Evolutionary conservation across 1,140 invertebrate species (phyloP), one percentile per base, ranked within the genome.

Genomic region (Leptinotarsa undecemlineata): DNA sequence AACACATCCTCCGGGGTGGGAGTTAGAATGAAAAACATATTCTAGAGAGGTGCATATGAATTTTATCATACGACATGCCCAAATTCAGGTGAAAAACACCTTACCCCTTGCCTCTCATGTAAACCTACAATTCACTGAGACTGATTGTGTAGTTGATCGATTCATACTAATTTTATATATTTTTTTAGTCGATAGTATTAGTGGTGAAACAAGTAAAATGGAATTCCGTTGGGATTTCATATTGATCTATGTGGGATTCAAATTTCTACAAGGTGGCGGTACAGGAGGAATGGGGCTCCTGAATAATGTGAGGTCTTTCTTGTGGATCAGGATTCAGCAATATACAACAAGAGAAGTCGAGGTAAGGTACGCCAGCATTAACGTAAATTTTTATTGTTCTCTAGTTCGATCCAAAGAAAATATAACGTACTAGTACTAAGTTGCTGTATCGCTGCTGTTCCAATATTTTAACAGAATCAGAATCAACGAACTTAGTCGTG

Each of bases 301-400:
- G 13, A 98, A 97, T 84, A 98, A 97, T 86, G 79, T 98, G 2
- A 88, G 97, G 61, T 92, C 93, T 3, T 96, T 96, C 83, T 85
- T 99, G 5, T 99, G 97, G 97, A 98, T 98, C 81, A 89, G 90
- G 77, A 94, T 99, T 66, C 95, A 98, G 80, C 97, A 99, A 83
- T 98, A 96, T 82, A 98, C 97, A 3, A 97, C 95, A 4, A 89
- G 95, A 74, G 94, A 96, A 87, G 90, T 98, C 51, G 93, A 98
- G 87, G 92, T 95, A 78, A 84, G 60, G 21, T 57, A 15, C 51
- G 4, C 15, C 6, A 1, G 6, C 15, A 15, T 57, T 1, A 57
- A 4, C 15, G 6, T 57, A 57, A 15, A 57, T 57, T 17, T 57
- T 57, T 17, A 57, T 57, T 15, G 51, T n/a, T 57, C n/a, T 57